Evolutionary conservation across 2,888 invertebrate genomes (phyloP).

Genomic region (Allacma fusca): DNA sequence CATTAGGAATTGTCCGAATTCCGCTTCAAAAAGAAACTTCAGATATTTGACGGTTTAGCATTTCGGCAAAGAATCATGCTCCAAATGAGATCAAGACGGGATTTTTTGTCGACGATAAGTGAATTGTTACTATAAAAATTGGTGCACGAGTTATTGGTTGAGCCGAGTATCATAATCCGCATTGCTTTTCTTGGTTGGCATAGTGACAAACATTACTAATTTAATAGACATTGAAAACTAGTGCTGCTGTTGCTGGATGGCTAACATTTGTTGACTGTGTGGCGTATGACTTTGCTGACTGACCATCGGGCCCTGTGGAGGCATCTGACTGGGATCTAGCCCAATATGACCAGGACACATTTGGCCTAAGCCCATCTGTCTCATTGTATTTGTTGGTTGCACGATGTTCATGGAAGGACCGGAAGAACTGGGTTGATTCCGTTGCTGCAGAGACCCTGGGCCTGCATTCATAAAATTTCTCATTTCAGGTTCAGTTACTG

Average conservation of each 20-base stretch:
- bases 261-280: constrained; percentile 66
- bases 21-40: too few species aligned
- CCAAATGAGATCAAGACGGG: too few species aligned
- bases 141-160: too few species aligned
- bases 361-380: constrained; percentile 25
- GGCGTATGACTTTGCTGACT: constrained; percentile 24
- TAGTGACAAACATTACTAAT: too few species aligned
- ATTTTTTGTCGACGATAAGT: too few species aligned
- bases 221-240: too few species aligned
- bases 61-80: too few species aligned
- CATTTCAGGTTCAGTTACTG: constrained; percentile 50
- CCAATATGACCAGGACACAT: constrained; percentile 44
- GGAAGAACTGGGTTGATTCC: constrained; percentile 45
- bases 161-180: too few species aligned
- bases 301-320: constrained; percentile 54
- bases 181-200: too few species aligned
- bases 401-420: constrained; percentile 35
- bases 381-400: constrained; percentile 18
- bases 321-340: constrained; percentile 56
- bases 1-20: too few species aligned
- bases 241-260: constrained; percentile 63
- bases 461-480: constrained; percentile 51
- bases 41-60: too few species aligned
- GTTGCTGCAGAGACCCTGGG: constrained; percentile 51
- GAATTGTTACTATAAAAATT: too few species aligned